Evolutionary conservation across 2,113 vertebrate genomes (phyloP), one percentile per base, ranked within the genome.

Genomic region (Pterophyllum scalare): DNA sequence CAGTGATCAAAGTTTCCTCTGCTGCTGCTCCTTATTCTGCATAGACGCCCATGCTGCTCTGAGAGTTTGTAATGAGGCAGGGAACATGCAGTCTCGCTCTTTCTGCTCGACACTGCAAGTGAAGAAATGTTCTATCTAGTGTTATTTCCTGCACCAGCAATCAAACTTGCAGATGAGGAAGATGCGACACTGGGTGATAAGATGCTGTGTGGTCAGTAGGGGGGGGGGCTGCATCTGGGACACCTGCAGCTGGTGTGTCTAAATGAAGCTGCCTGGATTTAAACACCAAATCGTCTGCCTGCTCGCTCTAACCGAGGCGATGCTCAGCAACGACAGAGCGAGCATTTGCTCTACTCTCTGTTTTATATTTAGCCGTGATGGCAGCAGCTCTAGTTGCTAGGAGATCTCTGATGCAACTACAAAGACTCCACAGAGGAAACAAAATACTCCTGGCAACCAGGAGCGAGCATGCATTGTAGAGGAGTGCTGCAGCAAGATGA

Each of bases 301-400:
- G 65, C 10, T 70, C 3, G 11, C 10, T 13, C 52, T 52, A 31
- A 72, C 10, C 19, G 65, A 52, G 26, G 65, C 52, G 49, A 79
- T 19, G 60, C 77, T 13, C 31, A 26, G 33, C 59, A 54, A 72
- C 65, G 31, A 72, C 43, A 28, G 24, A 52, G 31, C 19, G 65
- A 4, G 40, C 40, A 1, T 49, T 72, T 31, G 43, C 1, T 26
- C 59, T 20, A 12, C 35, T 67, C 60, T 76, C 26, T 17, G 40
- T 82, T 92, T 92, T 93, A 92, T 89, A 89, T 91, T 93, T 91
- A 90, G 91, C 84, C 13, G 3, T 5, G 67, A 80, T 79, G 81
- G 81, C 75, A 72, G 85, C 84, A 77, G 84, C 57, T 57, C 79
- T 38, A 62, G 92, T 94, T 92, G 90, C 91, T 89, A 93, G 84